These are phyloP conservation scores for Melanostoma mellinum DNA, from an alignment of 2,888 invertebrate genomes.

Conservation along the genomic window DNA sequence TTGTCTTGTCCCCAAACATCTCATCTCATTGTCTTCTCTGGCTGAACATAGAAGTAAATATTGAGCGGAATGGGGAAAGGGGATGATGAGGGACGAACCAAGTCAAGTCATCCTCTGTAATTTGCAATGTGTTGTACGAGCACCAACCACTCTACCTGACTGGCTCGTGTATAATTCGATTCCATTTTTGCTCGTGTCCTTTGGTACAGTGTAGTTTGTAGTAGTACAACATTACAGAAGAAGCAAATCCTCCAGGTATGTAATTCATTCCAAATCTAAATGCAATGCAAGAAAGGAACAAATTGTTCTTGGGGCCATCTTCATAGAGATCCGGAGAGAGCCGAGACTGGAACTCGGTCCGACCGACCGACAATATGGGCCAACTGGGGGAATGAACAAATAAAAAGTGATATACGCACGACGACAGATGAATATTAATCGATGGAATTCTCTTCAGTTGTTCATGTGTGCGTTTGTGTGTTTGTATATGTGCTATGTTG, in stretches of 20 bases:
- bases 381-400: constrained; percentile 75
- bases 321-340: constrained; percentile 4
- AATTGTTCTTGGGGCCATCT: constrained; percentile 52
- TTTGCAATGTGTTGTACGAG: constrained; percentile 48
- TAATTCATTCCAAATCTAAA: constrained; percentile 60
- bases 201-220: constrained; percentile 14
- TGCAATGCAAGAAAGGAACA: constrained; percentile 40
- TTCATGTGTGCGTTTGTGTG: neutral
- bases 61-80: too few relatives aligned
- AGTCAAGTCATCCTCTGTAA: constrained; percentile 61
- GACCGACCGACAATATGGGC: constrained; percentile 20
- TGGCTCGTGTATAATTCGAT: constrained; percentile 60
- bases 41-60: too few relatives aligned
- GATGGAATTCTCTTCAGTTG: constrained; percentile 52
- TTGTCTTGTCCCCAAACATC: constrained; percentile 6
- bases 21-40: constrained; percentile 34
- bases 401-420: constrained; percentile 81
- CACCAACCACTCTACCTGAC: constrained; percentile 29
- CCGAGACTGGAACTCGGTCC: constrained; percentile 17
- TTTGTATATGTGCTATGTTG: neutral
- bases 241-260: constrained; percentile 64
- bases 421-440: constrained; percentile 82
- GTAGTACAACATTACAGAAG: constrained; percentile 52
- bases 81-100: neutral
- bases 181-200: constrained; percentile 64